Conservation (phyloP, 2,888 invertebrate species). For the Rambutsinella grinnellia region DNA sequence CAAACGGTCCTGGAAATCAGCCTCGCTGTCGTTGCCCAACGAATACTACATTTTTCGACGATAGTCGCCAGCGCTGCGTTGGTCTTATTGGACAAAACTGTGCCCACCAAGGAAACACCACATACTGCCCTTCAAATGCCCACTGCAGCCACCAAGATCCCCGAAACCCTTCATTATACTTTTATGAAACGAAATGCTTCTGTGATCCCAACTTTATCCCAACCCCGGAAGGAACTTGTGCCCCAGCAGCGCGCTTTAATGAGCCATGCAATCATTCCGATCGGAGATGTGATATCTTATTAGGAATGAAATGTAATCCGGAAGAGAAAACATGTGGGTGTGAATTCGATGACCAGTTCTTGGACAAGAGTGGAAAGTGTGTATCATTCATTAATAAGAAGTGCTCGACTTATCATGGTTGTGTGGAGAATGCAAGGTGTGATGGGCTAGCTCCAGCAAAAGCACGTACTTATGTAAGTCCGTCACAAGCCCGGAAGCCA, state of each 20-base stretch:
- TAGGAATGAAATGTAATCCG: slow-evolving; percentile 41
- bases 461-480: slow-evolving; percentile 44
- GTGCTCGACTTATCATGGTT: slow-evolving; percentile 48
- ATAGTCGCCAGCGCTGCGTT: slow-evolving; percentile 43
- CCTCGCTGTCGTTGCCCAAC: slow-evolving; percentile 56
- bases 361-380: slow-evolving; percentile 48
- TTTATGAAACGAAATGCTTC: slow-evolving; percentile 55
- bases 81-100: slow-evolving; percentile 51
- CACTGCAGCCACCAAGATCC: slow-evolving; percentile 60
- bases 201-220: slow-evolving; percentile 54
- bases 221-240: slow-evolving; percentile 45
- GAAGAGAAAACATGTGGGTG: slow-evolving; percentile 50
- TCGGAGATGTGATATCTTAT: slow-evolving; percentile 48
- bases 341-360: slow-evolving; percentile 56
- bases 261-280: slow-evolving; percentile 43
- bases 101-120: slow-evolving; percentile 47
- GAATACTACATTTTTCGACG: slow-evolving; percentile 54
- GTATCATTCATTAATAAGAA: slow-evolving; percentile 49
- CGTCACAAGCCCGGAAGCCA: slow-evolving; percentile 31
- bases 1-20: slow-evolving; percentile 20
- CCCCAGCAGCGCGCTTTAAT: slow-evolving; percentile 41
- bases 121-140: slow-evolving; percentile 50
- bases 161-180: slow-evolving; percentile 49
- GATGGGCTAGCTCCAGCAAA: slow-evolving; percentile 51
- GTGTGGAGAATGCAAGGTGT: slow-evolving; percentile 54